Percentiles rank a stretch among this genome's conserved stretches.
These are phyloP conservation scores for Ptilonorhynchus violaceus DNA, from an alignment of 2,113 vertebrate species.

Conservation along the genomic window DNA sequence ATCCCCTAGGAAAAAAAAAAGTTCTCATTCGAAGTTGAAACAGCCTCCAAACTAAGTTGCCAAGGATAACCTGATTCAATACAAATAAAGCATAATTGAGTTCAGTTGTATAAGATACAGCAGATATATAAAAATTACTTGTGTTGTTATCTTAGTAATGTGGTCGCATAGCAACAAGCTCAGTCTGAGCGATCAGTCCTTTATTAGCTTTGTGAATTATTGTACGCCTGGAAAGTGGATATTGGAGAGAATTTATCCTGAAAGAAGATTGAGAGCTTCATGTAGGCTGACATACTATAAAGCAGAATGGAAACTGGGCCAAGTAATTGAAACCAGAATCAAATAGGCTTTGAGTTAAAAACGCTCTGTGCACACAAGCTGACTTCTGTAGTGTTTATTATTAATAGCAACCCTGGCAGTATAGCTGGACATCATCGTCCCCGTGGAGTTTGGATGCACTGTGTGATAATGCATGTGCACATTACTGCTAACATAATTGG, in stretches of 20 bases:
- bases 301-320: conserved; percentile 8
- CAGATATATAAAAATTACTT: conserved; percentile 34
- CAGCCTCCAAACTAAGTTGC: not conserved
- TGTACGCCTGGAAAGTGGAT: not conserved
- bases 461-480: not conserved
- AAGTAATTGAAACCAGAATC: not conserved
- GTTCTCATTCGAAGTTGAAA: not conserved
- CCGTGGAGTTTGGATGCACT: not conserved
- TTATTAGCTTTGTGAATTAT: conserved; percentile 48
- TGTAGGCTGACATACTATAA: not conserved
- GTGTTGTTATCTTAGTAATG: conserved; percentile 50
- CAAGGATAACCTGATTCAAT: not conserved
- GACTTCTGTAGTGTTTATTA: not conserved
- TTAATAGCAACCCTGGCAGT: not conserved
- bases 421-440: not conserved
- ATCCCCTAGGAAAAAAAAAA: not conserved
- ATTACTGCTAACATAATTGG: not conserved
- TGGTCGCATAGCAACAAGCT: conserved; percentile 68
- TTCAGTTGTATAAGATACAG: not conserved
- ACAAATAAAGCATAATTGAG: conserved; percentile 18
- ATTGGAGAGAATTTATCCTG: conserved; percentile 23
- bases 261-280: conserved; percentile 5
- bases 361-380: not conserved
- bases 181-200: conserved; percentile 22
- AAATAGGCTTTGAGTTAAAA: not conserved